Percentiles rank a stretch among this genome's conserved stretches.
These are phyloP conservation scores for Nomada fabriciana DNA, from an alignment of 2,888 invertebrate genomes.

Conservation along the genomic window DNA sequence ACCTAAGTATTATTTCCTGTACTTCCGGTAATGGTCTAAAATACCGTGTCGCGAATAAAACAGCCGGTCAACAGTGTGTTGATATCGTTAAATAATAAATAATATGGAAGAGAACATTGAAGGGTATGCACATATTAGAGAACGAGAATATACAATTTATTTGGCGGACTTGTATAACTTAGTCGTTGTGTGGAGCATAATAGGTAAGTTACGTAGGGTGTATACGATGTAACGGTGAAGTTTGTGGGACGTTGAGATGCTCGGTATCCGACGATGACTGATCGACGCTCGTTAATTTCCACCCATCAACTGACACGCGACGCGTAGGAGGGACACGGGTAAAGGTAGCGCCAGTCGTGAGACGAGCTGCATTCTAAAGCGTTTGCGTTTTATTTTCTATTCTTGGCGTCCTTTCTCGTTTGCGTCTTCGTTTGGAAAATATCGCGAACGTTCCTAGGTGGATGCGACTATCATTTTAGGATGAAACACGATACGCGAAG, in stretches of 20 bases:
- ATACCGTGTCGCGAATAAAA: too few species aligned
- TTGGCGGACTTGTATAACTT: too few species aligned
- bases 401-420: not conserved
- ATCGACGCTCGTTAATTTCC: conserved; percentile 8
- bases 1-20: too few species aligned
- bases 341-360: not conserved
- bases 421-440: not conserved
- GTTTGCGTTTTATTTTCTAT: not conserved
- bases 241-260: not conserved
- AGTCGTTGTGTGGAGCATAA: too few species aligned
- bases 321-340: not conserved
- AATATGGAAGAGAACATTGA: too few species aligned
- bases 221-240: not conserved
- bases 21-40: too few species aligned
- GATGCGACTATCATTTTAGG: not conserved
- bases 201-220: too few species aligned
- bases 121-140: too few species aligned
- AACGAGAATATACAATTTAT: too few species aligned
- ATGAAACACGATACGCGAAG: not conserved
- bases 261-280: not conserved
- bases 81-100: too few species aligned
- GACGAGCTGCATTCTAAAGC: not conserved
- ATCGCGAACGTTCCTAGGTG: not conserved
- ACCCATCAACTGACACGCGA: conserved; percentile 5
- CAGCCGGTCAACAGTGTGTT: too few species aligned